Base-by-base conservation (phyloP, 2,113 vertebrate genomes). In the Mustela lutreola region DNA sequence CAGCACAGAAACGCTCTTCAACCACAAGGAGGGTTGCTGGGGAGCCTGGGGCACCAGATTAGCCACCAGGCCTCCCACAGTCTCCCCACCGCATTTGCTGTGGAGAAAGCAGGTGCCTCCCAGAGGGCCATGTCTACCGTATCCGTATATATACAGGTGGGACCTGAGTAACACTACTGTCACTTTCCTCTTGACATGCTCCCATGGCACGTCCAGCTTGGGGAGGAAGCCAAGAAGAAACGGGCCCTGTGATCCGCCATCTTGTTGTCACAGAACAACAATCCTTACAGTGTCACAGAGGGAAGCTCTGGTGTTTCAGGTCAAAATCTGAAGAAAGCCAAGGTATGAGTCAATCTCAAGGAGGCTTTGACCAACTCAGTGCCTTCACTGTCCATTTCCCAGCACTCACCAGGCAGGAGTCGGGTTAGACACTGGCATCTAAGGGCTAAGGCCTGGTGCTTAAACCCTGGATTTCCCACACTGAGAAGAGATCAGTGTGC, bases 151-250 rank as follows among this genome's bases (percentile, higher is more conserved):
- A 14, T 3, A n/a, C 26, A 58, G 65, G 11, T 4, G 24, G 42
- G 50, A 24, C 70, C 76, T 14, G 0, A 2, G 12, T 24, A 39
- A 50, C 1, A 0, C 7, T 4, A 21, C 28, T 31, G 0, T 76
- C 6, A 4, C 67, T 33, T 71, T 48, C 28, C 9, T 62, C 67
- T 28, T 70, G 21, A 50, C 1, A 24, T 4, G 26, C n/a, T n/a
- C 5, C 5, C 2, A 0, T 16, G 45, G 18, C 26, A 31, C 50
- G 28, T 36, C 48, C 26, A 7, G 71, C 73, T 58, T n/a, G 65
- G 58, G 31, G 31, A 90, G 58, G 81, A 19, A 53, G 39, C 14
- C 7, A 63, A 67, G 83, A n/a, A 85, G 90, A 73, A 33, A 15
- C n/a, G 3, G 24, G 63, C 56, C 26, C 42, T 28, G 36, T 5